Base-by-base conservation (phyloP, 2,888 invertebrate species). In the Asteroscopus sphinx region DNA sequence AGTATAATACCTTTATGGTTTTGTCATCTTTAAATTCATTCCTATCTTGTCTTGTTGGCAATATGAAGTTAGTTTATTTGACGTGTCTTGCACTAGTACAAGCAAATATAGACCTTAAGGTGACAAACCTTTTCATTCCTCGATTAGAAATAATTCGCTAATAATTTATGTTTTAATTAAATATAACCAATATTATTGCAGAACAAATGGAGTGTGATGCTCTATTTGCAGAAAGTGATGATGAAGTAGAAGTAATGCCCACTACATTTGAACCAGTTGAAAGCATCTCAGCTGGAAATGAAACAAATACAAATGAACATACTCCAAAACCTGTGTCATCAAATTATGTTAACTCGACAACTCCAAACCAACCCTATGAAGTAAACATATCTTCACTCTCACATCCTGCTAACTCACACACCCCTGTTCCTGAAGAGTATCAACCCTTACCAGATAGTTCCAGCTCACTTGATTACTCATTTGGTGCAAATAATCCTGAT, bases 171-270 rank as follows among this genome's bases (percentile, higher is more conserved):
- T 21, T 21, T 4, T 4, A 3, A 4, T 21, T 21, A 3, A 21
- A 21, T 21, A 21, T 21, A 21, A 4, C 21, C 7, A 60, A 64
- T 74, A 60, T 64, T 51, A 74, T 63, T 95, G 75, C 93, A 92
- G 95, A 95, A 73, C 95, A 96, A 80, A 95, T 96, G 95, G 96
- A 96, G 70, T 95, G 95, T 86, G 96, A 96, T 65, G 95, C 95
- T 67, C 87, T 96, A 57, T 96, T 96, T 88, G 96, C 96, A 52
- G 95, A 95, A 75, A 96, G 96, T 86, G 96, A 96, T 82, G 95
- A 95, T 73, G 96, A 96, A 73, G 93, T 95, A 63, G 94, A 92
- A 77, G 89, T 94, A 9, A 73, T 93, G 32, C 90, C 91, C 5
- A 58, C 83, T 41, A 75, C 82, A 15, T 58, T 66, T 33, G 68